A percentile compares a stretch with the other conserved stretches of the same genome.
Evolutionary conservation across 2,888 invertebrate genomes (phyloP).

Genomic region (Brachyptera risi): DNA sequence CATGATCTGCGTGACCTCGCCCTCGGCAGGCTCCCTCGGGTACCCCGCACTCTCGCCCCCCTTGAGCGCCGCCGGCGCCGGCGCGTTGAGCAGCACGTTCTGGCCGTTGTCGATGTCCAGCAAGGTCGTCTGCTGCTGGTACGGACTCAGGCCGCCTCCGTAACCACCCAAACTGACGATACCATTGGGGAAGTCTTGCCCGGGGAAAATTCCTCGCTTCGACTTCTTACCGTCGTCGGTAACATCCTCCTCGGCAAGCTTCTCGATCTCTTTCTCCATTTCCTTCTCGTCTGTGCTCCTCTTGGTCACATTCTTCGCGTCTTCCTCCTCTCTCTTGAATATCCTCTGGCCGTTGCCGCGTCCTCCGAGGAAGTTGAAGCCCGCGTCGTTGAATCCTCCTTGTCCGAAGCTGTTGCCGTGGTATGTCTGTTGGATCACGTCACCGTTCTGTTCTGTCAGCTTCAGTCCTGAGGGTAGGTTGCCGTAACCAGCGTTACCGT

Average conservation of each 20-base stretch:
- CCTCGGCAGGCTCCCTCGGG: constrained; percentile 77
- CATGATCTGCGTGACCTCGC: constrained; percentile 77
- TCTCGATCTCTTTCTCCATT: constrained; percentile 40
- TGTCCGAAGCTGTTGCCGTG: constrained; percentile 6
- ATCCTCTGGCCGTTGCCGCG: constrained; percentile 25
- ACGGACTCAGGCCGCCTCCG: constrained; percentile 33
- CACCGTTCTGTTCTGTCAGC: constrained; percentile 2
- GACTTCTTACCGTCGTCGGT: constrained; percentile 6
- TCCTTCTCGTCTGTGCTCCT: constrained; percentile 31
- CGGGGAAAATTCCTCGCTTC: constrained; percentile 18
- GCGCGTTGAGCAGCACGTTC: constrained; percentile 10
- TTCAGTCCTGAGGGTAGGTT: background rate
- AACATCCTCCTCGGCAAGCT: constrained; percentile 44
- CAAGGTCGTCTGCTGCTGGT: constrained; percentile 51
- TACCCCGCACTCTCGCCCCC: constrained; percentile 27
- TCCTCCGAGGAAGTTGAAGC: constrained; percentile 2
- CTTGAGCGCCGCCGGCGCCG: constrained; percentile 7
- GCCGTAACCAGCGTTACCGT: constrained; percentile 6
- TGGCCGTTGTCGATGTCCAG: constrained; percentile 20
- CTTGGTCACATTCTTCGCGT: constrained; percentile 34
- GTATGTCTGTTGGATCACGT: constrained; percentile 8
- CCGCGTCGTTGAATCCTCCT: background rate
- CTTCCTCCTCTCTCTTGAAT: constrained; percentile 36
- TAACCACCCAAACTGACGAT: constrained; percentile 23
- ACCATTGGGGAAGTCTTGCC: constrained; percentile 25